phyloP scores from a whole-genome alignment of 92 coral and sea anemone species.

The Anthopleura xanthogrammica region DNA sequence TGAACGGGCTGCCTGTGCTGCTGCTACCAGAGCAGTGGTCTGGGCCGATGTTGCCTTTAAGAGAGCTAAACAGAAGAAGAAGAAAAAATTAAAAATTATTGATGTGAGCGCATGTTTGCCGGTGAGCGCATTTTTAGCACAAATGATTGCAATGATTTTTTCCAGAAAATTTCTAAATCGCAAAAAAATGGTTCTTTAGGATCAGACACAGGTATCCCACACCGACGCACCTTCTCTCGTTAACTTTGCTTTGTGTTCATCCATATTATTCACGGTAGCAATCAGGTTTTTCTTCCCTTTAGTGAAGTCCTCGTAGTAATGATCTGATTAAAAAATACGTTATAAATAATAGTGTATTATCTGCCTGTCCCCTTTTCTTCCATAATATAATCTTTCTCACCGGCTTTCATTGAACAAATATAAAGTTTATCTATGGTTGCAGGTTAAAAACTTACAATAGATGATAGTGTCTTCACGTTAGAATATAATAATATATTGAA shows the following conservation, averaged over 20 bases:
- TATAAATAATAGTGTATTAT: no score
- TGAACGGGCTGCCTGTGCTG: slow-evolving; percentile 90
- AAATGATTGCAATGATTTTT: not conserved
- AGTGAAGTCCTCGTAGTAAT: slow-evolving; percentile 56
- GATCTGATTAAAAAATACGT: slow-evolving; percentile 39
- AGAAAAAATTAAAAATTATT: not conserved
- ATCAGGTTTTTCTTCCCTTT: slow-evolving; percentile 83
- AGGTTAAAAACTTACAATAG: no score
- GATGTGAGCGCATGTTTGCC: not conserved
- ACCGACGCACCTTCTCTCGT: slow-evolving; percentile 65
- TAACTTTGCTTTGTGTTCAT: slow-evolving; percentile 42
- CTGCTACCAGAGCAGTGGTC: slow-evolving; percentile 90
- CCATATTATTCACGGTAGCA: slow-evolving; percentile 50
- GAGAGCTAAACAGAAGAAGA: slow-evolving; percentile 41
- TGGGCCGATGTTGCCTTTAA: slow-evolving; percentile 90
- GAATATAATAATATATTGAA: no score
- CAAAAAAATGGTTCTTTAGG: not conserved
- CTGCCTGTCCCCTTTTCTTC: no score
- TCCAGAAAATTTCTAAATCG: not conserved
- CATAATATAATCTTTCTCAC: no score
- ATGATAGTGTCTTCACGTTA: no score
- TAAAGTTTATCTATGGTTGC: no score
- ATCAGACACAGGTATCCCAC: not conserved
- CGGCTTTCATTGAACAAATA: no score
- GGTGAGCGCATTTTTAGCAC: not conserved